Conservation (phyloP, 2,113 vertebrate genomes). For the Daubentonia madagascariensis region DNA sequence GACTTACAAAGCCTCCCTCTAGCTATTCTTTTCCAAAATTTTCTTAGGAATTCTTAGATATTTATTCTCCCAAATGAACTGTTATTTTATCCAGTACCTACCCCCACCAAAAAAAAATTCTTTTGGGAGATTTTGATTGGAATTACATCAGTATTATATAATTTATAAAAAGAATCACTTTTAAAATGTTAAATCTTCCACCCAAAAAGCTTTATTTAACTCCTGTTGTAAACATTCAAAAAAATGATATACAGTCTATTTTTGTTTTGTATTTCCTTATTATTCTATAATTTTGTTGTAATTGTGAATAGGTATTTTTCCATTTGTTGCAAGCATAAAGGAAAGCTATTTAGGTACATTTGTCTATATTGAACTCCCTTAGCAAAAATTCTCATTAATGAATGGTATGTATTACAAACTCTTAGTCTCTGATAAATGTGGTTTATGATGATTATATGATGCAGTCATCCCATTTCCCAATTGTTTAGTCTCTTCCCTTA, state of each 20-base stretch:
- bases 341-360: background rate
- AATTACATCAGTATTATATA: background rate
- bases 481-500: background rate
- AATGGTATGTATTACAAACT: background rate
- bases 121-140: background rate
- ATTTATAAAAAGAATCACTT: background rate
- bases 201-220: background rate
- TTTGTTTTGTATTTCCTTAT: background rate
- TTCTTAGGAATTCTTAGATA: background rate
- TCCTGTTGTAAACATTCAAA: background rate
- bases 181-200: background rate
- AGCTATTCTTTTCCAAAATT: background rate
- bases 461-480: background rate
- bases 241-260: background rate
- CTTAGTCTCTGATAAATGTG: background rate
- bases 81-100: background rate
- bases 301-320: background rate
- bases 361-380: background rate
- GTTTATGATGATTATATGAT: background rate
- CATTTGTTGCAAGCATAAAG: background rate
- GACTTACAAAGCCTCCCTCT: background rate
- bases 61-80: background rate
- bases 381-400: background rate
- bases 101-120: background rate
- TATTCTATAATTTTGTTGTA: background rate